phyloP scores from a whole-genome alignment of 1,140 invertebrate species.

The Neodiprion virginianus region DNA sequence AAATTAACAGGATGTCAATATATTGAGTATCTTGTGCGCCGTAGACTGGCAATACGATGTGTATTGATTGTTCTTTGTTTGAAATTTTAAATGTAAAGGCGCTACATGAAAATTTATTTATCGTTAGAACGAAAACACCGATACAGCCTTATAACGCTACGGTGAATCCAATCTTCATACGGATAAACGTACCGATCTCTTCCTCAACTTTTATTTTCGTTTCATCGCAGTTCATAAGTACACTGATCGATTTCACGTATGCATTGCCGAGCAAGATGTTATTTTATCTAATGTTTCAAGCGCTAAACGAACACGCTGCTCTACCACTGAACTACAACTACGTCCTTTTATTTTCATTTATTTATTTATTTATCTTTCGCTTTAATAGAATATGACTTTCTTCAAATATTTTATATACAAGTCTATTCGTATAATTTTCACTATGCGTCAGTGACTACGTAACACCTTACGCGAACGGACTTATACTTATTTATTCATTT shows the following conservation, averaged over 20 bases:
- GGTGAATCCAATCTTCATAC: background rate
- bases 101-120: background rate
- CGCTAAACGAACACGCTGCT: slow-evolving; percentile 33
- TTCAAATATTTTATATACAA: slow-evolving; percentile 27
- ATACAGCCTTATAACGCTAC: background rate
- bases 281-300: slow-evolving; percentile 23
- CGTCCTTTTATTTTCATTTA: slow-evolving; percentile 25
- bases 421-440: slow-evolving; percentile 23
- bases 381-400: slow-evolving; percentile 49
- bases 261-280: slow-evolving; percentile 12
- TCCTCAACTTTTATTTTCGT: background rate
- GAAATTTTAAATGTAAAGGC: no score
- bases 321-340: slow-evolving; percentile 7
- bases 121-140: background rate
- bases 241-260: background rate
- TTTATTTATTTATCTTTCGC: slow-evolving; percentile 26
- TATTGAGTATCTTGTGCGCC: slow-evolving; percentile 52
- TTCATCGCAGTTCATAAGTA: background rate
- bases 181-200: background rate
- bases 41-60: slow-evolving; percentile 34
- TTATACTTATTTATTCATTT: background rate
- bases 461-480: background rate
- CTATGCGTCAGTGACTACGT: slow-evolving; percentile 8
- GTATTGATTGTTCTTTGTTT: slow-evolving; percentile 34
- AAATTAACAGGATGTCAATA: slow-evolving; percentile 18